Evolutionary conservation across 2,888 invertebrate species (phyloP), one percentile per base, ranked within the genome.

Genomic region (Branchinecta sandiegonensis): DNA sequence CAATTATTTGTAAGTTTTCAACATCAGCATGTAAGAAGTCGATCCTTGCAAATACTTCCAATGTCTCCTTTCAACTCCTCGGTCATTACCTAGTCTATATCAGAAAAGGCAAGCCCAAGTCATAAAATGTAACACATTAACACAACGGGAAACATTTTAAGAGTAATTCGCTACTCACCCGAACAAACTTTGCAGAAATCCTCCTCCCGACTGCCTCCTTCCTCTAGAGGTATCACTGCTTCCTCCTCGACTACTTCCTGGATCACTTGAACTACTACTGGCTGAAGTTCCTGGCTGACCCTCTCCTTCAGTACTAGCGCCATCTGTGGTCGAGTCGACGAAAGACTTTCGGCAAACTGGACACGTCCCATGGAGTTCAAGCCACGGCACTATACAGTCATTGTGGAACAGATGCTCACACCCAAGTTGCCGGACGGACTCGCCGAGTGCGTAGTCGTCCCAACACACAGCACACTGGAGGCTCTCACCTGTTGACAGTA

Each of bases 391-490:
- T 79, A 97, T 96, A 78, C 96, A 96, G 72, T 85, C 84, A 76
- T 88, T 85, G 79, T 97, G 96, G 81, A 90, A 97, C 70, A 91
- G 82, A 81, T 97, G 96, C 74, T 85, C 85, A 81, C 93, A 94
- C 70, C 88, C 86, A 75, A 94, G 80, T 75, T 86, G 85, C 70
- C 87, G 85, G 17, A 89, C 90, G 71, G 82, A 82, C 78, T 93
- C 92, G 67, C 84, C 84, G 75, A 83, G 77, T 73, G 79, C 79
- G 78, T 86, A 96, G 78, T 91, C 90, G 75, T 96, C 95, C 94
- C 95, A 95, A 80, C 96, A 97, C 7, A 96, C 90, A 1, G 94
- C 92, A 80, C 96, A 97, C 74, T 95, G 90, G 46, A 90, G 80
- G 77, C 87, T 89, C 68, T 78, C 78, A 73, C 83, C 85, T 84